phyloP scores from a whole-genome alignment of 2,888 invertebrate genomes.

The Drosophila mercatorum region DNA sequence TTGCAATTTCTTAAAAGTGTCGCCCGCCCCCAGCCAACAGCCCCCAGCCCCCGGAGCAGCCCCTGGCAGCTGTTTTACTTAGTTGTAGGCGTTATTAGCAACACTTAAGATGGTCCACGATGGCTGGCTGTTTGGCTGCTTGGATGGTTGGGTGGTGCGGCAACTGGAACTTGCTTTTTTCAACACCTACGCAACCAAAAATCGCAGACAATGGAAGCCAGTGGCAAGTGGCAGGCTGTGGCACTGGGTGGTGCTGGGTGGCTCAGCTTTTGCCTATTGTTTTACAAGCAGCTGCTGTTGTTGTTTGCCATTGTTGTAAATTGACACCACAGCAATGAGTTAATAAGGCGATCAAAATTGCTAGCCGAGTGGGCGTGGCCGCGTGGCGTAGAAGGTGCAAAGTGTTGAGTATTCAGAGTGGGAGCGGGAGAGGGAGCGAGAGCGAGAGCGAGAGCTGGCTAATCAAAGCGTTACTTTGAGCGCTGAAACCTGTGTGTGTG shows the following conservation, averaged over 20 bases:
- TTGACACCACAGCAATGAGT: conserved; percentile 83
- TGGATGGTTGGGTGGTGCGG: not conserved
- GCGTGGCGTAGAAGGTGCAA: not conserved
- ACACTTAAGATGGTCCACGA: conserved; percentile 64
- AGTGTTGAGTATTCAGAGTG: conserved; percentile 2
- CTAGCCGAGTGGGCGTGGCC: conserved; percentile 21
- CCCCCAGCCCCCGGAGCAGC: not conserved
- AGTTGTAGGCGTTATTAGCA: conserved; percentile 79
- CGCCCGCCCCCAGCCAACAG: conserved; percentile 16
- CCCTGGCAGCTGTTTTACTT: conserved; percentile 69
- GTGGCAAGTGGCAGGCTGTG: conserved; percentile 5
- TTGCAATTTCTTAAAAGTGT: conserved; percentile 80
- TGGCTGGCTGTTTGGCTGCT: not conserved
- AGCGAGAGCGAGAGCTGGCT: conserved; percentile 2
- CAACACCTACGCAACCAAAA: conserved; percentile 64
- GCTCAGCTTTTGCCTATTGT: conserved; percentile 56
- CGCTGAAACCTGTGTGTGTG: not conserved
- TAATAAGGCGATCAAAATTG: conserved; percentile 82
- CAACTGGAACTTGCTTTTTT: conserved; percentile 42
- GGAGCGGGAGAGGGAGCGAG: not conserved
- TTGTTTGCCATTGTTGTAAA: conserved; percentile 70
- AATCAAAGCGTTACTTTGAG: conserved; percentile 1
- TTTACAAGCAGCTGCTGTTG: conserved; percentile 43
- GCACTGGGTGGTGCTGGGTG: not conserved
- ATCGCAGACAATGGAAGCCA: conserved; percentile 51